Evolutionary conservation across 2,797 vertebrate genomes (phyloP).

Genomic region (Oreochromis mossambicus): DNA sequence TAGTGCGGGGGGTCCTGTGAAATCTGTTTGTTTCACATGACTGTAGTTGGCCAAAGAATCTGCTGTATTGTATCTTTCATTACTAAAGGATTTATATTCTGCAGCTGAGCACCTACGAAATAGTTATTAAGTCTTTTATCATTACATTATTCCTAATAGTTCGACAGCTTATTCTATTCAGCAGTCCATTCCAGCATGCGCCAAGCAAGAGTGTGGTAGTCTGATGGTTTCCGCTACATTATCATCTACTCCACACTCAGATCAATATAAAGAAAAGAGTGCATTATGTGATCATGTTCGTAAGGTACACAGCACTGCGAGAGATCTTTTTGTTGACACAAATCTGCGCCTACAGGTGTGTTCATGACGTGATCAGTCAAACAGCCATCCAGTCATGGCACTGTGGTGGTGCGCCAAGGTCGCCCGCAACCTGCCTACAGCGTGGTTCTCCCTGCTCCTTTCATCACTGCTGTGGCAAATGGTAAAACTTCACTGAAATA

Average conservation of each 20-base stretch:
- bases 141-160: not conserved
- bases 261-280: not conserved
- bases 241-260: not conserved
- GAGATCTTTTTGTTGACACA: not conserved
- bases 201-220: not conserved
- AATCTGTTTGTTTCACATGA: not conserved
- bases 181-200: not conserved
- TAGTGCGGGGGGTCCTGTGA: not conserved
- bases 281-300: not conserved
- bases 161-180: not conserved
- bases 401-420: slow-evolving; percentile 34
- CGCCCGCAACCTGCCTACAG: slow-evolving; percentile 31
- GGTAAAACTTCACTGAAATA: slow-evolving; percentile 27
- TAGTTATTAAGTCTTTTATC: not conserved
- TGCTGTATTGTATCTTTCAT: not conserved
- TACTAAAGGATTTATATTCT: not conserved
- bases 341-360: slow-evolving; percentile 29
- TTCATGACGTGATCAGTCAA: slow-evolving; percentile 51
- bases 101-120: not conserved
- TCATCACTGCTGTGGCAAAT: slow-evolving; percentile 52
- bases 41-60: not conserved
- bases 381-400: slow-evolving; percentile 59
- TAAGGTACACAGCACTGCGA: not conserved
- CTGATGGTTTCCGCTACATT: not conserved
- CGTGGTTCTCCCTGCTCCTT: slow-evolving; percentile 51